Evolutionary conservation across 2,888 invertebrate genomes (phyloP), one percentile per base, ranked within the genome.

Genomic region (Rapana venosa): DNA sequence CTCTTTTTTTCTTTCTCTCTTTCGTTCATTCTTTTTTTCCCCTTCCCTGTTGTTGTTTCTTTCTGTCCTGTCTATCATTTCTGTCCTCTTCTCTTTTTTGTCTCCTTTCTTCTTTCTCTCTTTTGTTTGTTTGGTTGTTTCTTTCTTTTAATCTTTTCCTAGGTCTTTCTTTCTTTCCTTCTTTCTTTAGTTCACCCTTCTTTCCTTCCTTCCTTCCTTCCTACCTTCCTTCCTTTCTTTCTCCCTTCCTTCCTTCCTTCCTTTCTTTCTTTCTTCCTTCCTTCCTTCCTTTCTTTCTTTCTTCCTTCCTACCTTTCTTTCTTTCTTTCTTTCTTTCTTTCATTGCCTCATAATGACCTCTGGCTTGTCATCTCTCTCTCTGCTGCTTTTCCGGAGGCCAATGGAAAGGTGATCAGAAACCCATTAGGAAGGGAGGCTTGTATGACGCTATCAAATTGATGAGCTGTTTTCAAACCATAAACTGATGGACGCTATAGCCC

Each of bases 301-400:
- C 26, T 22, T 70, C 22, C 22, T 22, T 70, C 70, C 26, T 22
- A 17, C 22, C 74, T 74, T 30, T n/a, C 74, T n/a, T 11, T n/a
- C 74, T n/a, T 74, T 74, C n/a, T 74, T 30, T 74, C 74, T 74
- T 74, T n/a, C 74, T 74, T 30, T n/a, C 74, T 74, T 30, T n/a
- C 30, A 32, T 81, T 8, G 8, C 47, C 47, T 47, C 47, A 8
- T 47, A 47, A 47, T 47, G 4, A 47, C 47, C 47, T 47, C 47
- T 47, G 47, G 47, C 47, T 47, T 47, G 47, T 47, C 35, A 26
- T 83, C 35, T 83, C 8, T 83, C 83, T 83, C 83, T n/a, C 74
- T n/a, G 8, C 30, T 26, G 0, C 13, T n/a, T 74, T 74, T 74
- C n/a, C 30, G 22, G 22, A n/a, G 74, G 22, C 22, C 22, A 2